Base-by-base conservation (phyloP, 2,113 vertebrate species). In the Tauraco erythrolophus region DNA sequence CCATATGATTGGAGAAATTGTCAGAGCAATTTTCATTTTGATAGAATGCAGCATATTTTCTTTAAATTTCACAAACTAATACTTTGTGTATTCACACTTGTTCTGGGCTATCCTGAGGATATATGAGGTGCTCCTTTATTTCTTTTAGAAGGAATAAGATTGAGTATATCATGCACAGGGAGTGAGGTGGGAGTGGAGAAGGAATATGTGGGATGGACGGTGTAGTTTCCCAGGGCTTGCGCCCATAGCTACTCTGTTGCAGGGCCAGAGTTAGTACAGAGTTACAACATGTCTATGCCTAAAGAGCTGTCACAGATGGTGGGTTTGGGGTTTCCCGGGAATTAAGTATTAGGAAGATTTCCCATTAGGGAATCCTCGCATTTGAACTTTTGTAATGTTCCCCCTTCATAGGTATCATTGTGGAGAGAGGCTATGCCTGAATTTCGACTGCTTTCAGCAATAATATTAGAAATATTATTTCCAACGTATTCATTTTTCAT, bases 291-390 rank as follows among this genome's bases (percentile, higher is more conserved):
- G 18, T n/a, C 56, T 79, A 5, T 79, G 23, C 23, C 31, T 23
- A 24, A 45, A 45, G 39, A 22, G 4, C 31, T 27, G 2, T 18
- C 27, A 4, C 2, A 46, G 30, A 7, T 4, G 9, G 1, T 30
- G 24, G 11, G 9, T 18, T 89, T 66, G 27, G 33, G 11, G 8
- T 46, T 50, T 70, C 45, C 60, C 56, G 15, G 2, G 28, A 11
- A 41, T 41, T 17, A 45, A 37, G 33, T 51, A 6, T 5, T 46
- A 35, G 28, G 51, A 65, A n/a, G 30, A 12, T n/a, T 45, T 9
- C 27, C 53, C n/a, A 22, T 48, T 24, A 46, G 30, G 48, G 8
- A 46, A 62, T 54, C 48, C 25, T 84, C 1, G 3, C 48, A 31
- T 48, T 57, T 70, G 23, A 75, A 30, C 14, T 70, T 39, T 19